These are phyloP conservation scores for Branchellion lobata DNA, from an alignment of 2,888 invertebrate genomes.

Conservation along the genomic window DNA sequence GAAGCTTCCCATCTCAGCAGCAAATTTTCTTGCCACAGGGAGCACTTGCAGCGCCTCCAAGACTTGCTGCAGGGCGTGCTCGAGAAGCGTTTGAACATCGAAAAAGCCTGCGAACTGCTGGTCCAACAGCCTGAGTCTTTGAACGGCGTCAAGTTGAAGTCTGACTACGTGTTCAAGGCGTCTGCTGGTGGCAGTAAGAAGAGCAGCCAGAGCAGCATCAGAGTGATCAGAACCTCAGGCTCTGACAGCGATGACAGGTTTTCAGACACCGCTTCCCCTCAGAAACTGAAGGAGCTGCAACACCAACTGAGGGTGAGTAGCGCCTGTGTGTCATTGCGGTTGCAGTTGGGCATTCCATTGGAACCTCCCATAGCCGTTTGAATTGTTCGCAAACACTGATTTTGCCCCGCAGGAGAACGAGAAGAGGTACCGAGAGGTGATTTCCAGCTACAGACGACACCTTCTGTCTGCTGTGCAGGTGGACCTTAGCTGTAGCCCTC, in stretches of 20 bases:
- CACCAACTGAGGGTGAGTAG: conserved; percentile 25
- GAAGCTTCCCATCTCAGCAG: neutral
- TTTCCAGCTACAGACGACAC: conserved; percentile 46
- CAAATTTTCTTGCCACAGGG: conserved; percentile 1
- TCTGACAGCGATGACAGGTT: neutral
- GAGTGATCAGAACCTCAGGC: neutral
- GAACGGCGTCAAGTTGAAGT: neutral
- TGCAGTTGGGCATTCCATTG: neutral
- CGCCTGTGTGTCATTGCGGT: neutral
- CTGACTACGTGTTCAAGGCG: neutral
- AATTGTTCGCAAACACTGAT: neutral
- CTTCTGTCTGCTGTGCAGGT: conserved; percentile 47
- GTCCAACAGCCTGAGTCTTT: neutral
- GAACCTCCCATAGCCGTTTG: neutral
- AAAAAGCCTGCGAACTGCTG: conserved; percentile 17
- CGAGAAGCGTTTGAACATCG: neutral
- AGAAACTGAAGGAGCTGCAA: conserved; percentile 8
- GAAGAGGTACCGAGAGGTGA: conserved; percentile 41
- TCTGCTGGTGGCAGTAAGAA: neutral
- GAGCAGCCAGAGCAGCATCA: neutral
- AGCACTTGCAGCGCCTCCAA: neutral
- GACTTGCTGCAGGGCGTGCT: conserved; percentile 27
- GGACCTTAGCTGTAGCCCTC: neutral
- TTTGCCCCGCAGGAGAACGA: conserved; percentile 41
- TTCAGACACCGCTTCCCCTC: neutral